Base-by-base conservation (phyloP, 1,140 invertebrate species). In the Papilio polyxenes region DNA sequence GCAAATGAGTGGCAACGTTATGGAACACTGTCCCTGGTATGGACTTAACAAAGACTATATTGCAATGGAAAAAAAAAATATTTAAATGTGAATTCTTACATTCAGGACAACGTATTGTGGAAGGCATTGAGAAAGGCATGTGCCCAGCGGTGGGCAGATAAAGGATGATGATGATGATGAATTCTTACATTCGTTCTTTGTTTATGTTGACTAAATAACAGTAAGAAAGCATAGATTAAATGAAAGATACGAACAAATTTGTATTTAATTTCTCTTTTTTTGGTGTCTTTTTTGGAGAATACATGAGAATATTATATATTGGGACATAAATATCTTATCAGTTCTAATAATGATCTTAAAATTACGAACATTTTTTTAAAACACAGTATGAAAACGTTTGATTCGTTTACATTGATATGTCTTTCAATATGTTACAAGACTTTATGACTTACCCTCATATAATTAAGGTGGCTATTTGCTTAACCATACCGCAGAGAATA, bases 1-100 rank as follows among this genome's bases (percentile, higher is more conserved):
- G 65, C 65, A 37, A 72, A 72, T 72, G 65, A 72, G 31, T 40
- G 65, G 62, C 20, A 37, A 72, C 65, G 37, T 72, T 72, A 31
- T 40, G 65, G 59, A 72, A 72, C 31, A 72, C 65, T 72, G 65
- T 13, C 31, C 31, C 11, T 31, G 65, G 65, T 65, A 65, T 65
- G 62, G 23, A 65, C 23, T 72, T 72, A 4, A 37, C 65, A 72
- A 37, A 37, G 11, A 37, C 11, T 31, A 31, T 72, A 72, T 11
- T 72, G n/a, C 62, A 31, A 7, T 23, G 56, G 8, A 31, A 40
- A 40, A 56, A 56, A 56, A 69, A 72, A 40, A 40, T 72, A 37
- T 15, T 72, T 37, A 72, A 37, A 72, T 37, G 13, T 17, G 2
- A 17, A 56, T 13, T 56, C n/a, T 15, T 15, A 72, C 11, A 37